A percentile compares a stretch with the other conserved stretches of the same genome.
Conservation (phyloP, 2,888 invertebrate genomes). For the Torymus auratus region DNA sequence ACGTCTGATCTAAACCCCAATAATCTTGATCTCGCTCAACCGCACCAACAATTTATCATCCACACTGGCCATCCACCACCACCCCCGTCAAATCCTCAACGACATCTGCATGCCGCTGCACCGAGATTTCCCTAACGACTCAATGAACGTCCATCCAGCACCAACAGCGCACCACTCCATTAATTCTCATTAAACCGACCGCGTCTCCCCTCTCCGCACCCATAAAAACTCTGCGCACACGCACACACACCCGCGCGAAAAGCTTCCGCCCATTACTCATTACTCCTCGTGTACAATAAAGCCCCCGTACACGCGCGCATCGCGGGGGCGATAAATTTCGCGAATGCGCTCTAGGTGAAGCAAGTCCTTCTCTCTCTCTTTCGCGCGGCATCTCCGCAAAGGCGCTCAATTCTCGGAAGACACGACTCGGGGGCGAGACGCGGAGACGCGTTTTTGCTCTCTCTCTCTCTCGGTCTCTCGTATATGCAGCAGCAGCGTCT, state of each 20-base stretch:
- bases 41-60: too few species aligned
- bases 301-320: neutral
- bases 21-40: too few species aligned
- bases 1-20: too few species aligned
- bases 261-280: conserved; percentile 43
- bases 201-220: neutral
- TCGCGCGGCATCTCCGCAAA: neutral
- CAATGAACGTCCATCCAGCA: conserved; percentile 3
- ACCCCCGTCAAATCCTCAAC: neutral
- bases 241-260: neutral
- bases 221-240: neutral
- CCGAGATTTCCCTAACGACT: conserved; percentile 14
- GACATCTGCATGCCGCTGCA: neutral
- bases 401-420: conserved; percentile 12
- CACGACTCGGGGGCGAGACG: neutral
- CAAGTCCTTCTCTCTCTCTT: neutral
- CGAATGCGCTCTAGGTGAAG: neutral
- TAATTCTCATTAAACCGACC: conserved; percentile 38
- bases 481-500: neutral
- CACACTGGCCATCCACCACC: too few species aligned
- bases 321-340: conserved; percentile 8
- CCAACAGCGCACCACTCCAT: conserved; percentile 11
- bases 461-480: neutral
- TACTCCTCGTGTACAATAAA: neutral
- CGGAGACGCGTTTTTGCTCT: conserved; percentile 36